These are phyloP conservation scores for Cossypha heuglini DNA, from an alignment of 2,797 vertebrate genomes.

Conservation along the genomic window DNA sequence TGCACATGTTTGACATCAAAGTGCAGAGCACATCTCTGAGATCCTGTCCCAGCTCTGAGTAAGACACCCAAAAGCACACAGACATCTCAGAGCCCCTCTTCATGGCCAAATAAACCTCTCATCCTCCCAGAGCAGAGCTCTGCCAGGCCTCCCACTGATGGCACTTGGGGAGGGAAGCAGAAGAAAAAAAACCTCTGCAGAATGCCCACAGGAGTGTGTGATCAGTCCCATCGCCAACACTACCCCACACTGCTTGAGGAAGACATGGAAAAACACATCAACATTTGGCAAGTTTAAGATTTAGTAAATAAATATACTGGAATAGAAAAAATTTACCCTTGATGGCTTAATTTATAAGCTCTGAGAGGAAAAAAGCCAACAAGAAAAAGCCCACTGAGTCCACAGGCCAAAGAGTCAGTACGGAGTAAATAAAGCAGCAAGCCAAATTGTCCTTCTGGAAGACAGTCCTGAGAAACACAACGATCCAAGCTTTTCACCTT, in stretches of 20 bases:
- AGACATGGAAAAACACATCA: neutral
- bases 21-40: neutral
- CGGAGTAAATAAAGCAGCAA: neutral
- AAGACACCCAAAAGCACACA: neutral
- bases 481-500: neutral
- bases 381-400: neutral
- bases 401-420: neutral
- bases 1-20: fast-evolving
- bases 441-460: neutral
- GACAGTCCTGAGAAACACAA: neutral
- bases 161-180: neutral
- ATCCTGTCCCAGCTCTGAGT: neutral
- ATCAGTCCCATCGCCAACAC: neutral
- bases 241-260: neutral
- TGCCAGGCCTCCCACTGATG: neutral
- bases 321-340: neutral
- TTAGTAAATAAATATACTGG: neutral
- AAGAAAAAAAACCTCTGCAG: neutral
- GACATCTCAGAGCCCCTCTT: neutral
- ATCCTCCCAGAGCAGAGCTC: neutral
- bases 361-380: neutral
- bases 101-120: neutral
- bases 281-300: neutral
- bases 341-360: neutral
- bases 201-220: fast-evolving